These are phyloP conservation scores for Aproaerema taeniolella DNA, from an alignment of 2,888 invertebrate species.

Conservation along the genomic window DNA sequence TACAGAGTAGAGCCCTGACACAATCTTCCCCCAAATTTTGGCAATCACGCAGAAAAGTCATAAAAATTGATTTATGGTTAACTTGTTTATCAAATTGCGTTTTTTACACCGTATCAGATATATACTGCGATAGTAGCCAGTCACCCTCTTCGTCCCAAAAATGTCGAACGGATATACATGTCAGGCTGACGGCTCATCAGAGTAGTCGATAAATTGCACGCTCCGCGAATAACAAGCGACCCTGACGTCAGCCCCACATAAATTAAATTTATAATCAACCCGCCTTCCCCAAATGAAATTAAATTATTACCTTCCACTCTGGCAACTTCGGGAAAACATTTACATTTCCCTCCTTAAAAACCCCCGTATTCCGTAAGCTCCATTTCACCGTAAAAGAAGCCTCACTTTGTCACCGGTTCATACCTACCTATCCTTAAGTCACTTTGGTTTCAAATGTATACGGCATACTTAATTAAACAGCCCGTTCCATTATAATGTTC, in stretches of 20 bases:
- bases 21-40: too few relatives aligned
- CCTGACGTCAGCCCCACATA: constrained; percentile 59
- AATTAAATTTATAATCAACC: constrained; percentile 74
- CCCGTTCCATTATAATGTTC: constrained; percentile 26
- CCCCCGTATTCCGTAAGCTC: constrained; percentile 44
- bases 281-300: constrained; percentile 60
- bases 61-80: background rate
- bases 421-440: constrained; percentile 24
- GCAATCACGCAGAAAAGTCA: too few relatives aligned
- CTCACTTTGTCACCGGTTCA: constrained; percentile 40
- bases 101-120: background rate
- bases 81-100: too few relatives aligned
- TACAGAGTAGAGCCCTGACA: too few relatives aligned
- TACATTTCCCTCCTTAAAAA: constrained; percentile 55
- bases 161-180: constrained; percentile 25
- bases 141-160: background rate
- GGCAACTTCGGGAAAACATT: constrained; percentile 62
- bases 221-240: constrained; percentile 59
- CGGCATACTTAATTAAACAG: constrained; percentile 35
- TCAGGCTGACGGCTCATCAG: constrained; percentile 43
- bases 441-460: constrained; percentile 30
- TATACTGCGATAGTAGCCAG: background rate
- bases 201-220: constrained; percentile 55
- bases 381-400: constrained; percentile 39
- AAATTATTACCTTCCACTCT: constrained; percentile 62